Conservation (phyloP, 2,113 vertebrate species). For the Eolophus roseicapilla region DNA sequence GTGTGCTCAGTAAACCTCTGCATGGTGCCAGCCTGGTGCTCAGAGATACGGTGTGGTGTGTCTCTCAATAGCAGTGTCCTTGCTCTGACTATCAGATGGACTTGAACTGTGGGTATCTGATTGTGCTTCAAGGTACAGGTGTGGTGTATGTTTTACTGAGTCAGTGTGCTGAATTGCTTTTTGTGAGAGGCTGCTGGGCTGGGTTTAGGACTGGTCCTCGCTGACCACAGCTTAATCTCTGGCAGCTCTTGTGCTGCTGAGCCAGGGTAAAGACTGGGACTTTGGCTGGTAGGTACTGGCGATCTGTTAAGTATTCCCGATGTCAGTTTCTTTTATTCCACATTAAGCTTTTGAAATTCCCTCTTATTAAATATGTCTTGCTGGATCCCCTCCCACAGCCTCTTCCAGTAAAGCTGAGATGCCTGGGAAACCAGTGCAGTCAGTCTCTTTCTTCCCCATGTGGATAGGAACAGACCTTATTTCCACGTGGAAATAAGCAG, state of each 20-base stretch:
- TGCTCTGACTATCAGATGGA: neutral
- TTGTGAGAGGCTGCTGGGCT: neutral
- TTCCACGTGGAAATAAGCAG: neutral
- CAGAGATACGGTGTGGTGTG: neutral
- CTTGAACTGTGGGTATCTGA: neutral
- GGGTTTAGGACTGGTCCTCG: neutral
- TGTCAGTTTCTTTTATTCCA: neutral
- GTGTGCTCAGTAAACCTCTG: neutral
- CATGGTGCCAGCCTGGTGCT: neutral
- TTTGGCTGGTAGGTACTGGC: neutral
- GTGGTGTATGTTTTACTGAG: neutral
- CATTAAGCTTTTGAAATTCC: neutral
- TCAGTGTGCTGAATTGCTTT: neutral
- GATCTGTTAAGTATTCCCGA: neutral
- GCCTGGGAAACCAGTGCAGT: neutral
- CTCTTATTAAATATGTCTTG: neutral
- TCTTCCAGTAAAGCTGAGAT: neutral
- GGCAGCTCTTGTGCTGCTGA: neutral
- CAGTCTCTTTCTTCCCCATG: fast-evolving
- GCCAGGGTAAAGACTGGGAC: neutral
- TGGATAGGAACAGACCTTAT: neutral
- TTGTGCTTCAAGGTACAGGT: fast-evolving
- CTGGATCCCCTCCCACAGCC: neutral
- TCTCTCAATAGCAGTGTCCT: neutral
- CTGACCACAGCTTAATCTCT: neutral